Percentiles rank a stretch among this genome's conserved stretches.
phyloP scores from a whole-genome alignment of 2,113 vertebrate genomes.

The Thalassoma bifasciatum region DNA sequence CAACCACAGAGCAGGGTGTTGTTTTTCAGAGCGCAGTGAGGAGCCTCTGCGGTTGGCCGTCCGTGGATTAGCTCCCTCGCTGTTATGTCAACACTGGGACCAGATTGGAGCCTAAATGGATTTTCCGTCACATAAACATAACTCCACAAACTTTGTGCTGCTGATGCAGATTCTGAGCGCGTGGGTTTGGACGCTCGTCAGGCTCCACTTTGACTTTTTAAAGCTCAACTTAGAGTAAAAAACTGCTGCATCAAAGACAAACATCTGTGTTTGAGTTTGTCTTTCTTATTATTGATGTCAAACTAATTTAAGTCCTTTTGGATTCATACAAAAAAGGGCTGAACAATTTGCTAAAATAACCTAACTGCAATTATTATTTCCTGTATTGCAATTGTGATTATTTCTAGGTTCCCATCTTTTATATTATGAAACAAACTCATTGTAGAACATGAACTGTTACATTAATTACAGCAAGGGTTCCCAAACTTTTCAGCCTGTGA shows the following conservation, averaged over 20 bases:
- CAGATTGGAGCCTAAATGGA: constrained; percentile 30
- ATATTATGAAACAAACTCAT: no score
- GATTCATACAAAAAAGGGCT: no score
- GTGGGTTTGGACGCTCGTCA: neutral
- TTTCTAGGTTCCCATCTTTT: no score
- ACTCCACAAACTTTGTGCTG: constrained; percentile 5
- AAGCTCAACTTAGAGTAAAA: neutral
- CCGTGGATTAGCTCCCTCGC: constrained; percentile 38
- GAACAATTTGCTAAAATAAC: no score
- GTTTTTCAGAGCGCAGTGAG: constrained; percentile 1
- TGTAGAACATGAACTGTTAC: no score
- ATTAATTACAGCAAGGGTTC: no score
- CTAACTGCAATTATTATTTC: no score
- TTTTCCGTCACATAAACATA: constrained; percentile 39
- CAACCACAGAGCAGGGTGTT: constrained; percentile 21
- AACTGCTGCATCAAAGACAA: neutral
- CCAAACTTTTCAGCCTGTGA: no score
- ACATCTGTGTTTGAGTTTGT: neutral
- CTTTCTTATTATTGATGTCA: neutral
- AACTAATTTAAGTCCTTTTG: neutral
- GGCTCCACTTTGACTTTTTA: neutral
- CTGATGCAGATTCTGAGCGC: constrained; percentile 7
- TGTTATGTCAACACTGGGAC: constrained; percentile 50
- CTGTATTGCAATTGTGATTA: no score
- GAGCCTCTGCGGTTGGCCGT: neutral